A percentile compares a stretch with the other conserved stretches of the same genome.
Evolutionary conservation across 2,113 vertebrate genomes (phyloP).

Genomic region (Bostrychus sinensis): DNA sequence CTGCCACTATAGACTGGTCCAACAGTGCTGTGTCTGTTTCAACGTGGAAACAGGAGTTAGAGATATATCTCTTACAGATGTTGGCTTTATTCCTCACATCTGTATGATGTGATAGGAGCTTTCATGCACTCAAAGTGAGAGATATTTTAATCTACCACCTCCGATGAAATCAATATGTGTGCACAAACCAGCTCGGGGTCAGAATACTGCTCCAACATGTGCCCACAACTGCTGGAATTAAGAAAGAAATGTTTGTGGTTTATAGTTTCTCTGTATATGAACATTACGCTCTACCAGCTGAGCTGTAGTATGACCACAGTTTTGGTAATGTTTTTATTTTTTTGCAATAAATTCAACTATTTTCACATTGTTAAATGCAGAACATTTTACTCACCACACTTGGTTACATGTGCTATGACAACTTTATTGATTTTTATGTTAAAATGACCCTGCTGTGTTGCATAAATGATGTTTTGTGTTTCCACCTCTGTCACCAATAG

Average conservation of each 20-base stretch:
- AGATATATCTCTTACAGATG: conserved; percentile 71
- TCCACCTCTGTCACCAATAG: neutral
- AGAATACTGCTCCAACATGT: conserved; percentile 8
- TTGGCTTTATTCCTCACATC: conserved; percentile 67
- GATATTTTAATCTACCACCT: conserved; percentile 34
- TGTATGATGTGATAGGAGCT: conserved; percentile 59
- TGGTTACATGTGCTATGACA: no score
- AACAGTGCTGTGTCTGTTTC: conserved; percentile 49
- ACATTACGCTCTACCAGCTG: no score
- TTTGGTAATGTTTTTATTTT: no score
- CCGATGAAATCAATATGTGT: conserved; percentile 27
- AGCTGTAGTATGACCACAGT: no score
- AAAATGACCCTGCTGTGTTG: neutral
- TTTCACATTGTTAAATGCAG: no score
- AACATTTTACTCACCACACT: no score
- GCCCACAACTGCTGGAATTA: neutral
- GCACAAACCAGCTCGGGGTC: conserved; percentile 16
- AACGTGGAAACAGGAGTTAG: conserved; percentile 52
- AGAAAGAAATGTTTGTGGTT: neutral
- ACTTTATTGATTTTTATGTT: neutral
- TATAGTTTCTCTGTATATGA: neutral
- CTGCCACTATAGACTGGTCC: conserved; percentile 48
- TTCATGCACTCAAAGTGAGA: conserved; percentile 34
- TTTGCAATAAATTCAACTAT: no score
- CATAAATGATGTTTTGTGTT: neutral